Evolutionary conservation across 1,140 invertebrate species (phyloP).

Genomic region (Plectrocnemia conspersa): DNA sequence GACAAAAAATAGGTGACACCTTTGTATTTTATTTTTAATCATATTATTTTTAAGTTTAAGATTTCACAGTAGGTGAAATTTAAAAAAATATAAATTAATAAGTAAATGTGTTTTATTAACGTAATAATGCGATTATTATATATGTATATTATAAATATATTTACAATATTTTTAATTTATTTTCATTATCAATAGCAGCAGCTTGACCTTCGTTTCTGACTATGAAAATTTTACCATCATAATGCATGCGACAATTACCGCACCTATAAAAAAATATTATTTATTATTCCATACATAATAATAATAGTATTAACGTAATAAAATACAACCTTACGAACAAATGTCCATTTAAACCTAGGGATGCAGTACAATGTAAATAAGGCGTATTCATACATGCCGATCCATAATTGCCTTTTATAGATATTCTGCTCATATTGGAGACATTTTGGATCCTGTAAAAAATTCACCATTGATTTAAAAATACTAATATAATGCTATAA

Average conservation of each 20-base stretch:
- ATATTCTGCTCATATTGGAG: background rate
- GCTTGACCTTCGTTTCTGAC: constrained; percentile 8
- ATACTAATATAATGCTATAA: no score
- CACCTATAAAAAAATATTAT: background rate
- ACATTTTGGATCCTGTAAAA: background rate
- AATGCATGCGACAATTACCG: background rate
- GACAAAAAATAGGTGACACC: no score
- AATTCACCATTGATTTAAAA: background rate
- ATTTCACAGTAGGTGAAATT: no score
- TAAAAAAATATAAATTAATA: no score
- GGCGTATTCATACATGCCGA: background rate
- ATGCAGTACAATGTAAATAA: background rate
- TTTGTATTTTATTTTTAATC: no score
- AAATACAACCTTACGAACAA: constrained; percentile 6
- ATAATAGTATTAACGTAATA: background rate
- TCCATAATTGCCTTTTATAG: background rate
- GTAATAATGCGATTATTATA: background rate
- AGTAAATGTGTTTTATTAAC: no score
- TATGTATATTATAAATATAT: background rate
- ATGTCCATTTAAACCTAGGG: background rate
- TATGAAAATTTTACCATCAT: constrained; percentile 7
- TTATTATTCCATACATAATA: background rate
- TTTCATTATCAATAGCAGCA: background rate
- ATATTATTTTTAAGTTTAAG: no score
- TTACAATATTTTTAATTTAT: background rate